Conservation (phyloP, 2,797 vertebrate species). For the Podargus strigoides region DNA sequence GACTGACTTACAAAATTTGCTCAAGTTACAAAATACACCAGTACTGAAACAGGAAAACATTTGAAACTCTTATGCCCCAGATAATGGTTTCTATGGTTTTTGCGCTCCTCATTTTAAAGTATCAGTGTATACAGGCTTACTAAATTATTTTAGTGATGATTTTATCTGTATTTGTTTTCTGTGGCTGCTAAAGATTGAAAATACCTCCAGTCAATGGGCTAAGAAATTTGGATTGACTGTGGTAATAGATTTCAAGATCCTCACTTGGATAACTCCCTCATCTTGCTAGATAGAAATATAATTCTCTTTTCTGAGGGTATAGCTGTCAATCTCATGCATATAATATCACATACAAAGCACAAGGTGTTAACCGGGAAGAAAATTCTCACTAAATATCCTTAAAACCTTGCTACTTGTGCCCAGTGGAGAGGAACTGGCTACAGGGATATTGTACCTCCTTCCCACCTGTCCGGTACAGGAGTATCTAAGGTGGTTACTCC, state of each 20-base stretch:
- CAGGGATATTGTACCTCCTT: background rate
- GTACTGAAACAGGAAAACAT: background rate
- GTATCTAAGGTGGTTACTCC: background rate
- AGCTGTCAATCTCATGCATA: background rate
- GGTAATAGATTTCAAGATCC: background rate
- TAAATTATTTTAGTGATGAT: background rate
- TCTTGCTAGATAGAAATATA: background rate
- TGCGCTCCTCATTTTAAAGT: background rate
- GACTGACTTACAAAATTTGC: background rate
- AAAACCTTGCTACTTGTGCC: background rate
- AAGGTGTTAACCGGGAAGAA: background rate
- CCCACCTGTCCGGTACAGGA: background rate
- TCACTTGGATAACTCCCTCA: no score
- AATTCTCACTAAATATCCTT: background rate
- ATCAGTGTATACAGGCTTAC: background rate
- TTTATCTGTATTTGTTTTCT: background rate
- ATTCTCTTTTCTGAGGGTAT: background rate
- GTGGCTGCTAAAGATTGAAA: background rate
- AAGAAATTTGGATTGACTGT: background rate
- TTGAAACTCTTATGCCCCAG: background rate
- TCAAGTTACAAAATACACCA: background rate
- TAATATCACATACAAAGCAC: background rate
- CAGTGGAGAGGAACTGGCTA: background rate
- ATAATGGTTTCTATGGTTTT: background rate
- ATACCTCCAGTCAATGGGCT: fast-evolving